Conservation (phyloP, 2,113 vertebrate genomes). For the Callipepla californica region DNA sequence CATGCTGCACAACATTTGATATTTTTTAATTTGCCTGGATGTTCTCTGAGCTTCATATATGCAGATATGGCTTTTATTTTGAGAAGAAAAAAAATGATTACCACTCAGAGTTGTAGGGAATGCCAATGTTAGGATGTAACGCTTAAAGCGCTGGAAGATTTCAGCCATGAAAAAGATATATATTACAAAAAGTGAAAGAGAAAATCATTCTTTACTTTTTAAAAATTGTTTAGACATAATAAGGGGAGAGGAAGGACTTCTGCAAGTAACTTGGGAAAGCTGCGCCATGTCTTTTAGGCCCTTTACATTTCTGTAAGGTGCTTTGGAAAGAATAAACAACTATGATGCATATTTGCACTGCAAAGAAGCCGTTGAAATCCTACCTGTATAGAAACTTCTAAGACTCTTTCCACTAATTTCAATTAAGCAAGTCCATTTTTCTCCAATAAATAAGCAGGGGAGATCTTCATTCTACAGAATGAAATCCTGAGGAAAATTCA, state of each 20-base stretch:
- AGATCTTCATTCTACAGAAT: neutral
- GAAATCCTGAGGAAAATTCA: neutral
- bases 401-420: neutral
- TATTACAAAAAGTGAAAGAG: neutral
- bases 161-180: neutral
- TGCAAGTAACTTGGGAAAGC: neutral
- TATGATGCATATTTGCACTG: neutral
- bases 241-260: neutral
- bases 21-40: neutral
- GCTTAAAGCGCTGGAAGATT: neutral
- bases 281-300: neutral
- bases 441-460: neutral
- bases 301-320: neutral
- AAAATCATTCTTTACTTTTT: neutral
- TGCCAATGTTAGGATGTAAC: neutral
- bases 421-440: neutral
- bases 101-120: accelerated
- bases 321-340: neutral
- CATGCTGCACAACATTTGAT: constrained; percentile 30
- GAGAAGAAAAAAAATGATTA: neutral
- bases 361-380: neutral
- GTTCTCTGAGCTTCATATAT: neutral
- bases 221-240: neutral
- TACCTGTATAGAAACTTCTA: neutral
- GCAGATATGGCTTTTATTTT: neutral